These are phyloP conservation scores for Carterocephalus palaemon DNA, from an alignment of 2,888 invertebrate genomes.

Conservation along the genomic window DNA sequence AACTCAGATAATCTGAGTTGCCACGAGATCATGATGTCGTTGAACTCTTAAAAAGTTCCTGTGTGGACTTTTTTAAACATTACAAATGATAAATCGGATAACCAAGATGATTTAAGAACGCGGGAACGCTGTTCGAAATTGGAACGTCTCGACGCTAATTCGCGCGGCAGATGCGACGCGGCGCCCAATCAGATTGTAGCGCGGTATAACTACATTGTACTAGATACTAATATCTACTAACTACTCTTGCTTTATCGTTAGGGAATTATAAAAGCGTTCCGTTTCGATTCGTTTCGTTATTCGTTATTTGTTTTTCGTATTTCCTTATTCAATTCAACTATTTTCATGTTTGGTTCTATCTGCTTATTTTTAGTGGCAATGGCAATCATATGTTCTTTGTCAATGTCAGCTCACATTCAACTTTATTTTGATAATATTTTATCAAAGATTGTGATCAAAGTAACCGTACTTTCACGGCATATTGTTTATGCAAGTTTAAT, in stretches of 20 bases:
- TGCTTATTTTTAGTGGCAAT: too few relatives aligned
- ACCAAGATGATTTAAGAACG: not conserved
- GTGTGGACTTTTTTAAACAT: not conserved
- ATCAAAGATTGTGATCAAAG: too few relatives aligned
- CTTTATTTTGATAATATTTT: too few relatives aligned
- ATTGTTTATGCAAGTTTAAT: too few relatives aligned
- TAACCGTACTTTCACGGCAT: too few relatives aligned
- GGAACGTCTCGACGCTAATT: constrained; percentile 52
- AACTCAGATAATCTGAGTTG: not conserved
- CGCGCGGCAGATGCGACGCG: constrained; percentile 65
- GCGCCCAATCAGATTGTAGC: constrained; percentile 36
- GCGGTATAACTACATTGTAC: too few relatives aligned
- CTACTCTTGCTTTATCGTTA: constrained; percentile 37
- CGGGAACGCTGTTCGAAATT: constrained; percentile 26
- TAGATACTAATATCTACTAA: constrained; percentile 56
- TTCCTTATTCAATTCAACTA: too few relatives aligned
- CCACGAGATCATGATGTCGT: not conserved
- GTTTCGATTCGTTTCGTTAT: too few relatives aligned
- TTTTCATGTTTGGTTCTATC: too few relatives aligned
- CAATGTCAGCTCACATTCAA: too few relatives aligned
- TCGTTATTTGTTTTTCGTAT: too few relatives aligned
- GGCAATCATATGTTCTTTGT: too few relatives aligned
- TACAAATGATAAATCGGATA: not conserved
- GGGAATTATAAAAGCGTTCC: not conserved
- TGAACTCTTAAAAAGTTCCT: not conserved